Evolutionary conservation across 92 coral and sea anemone species (phyloP), one percentile per base, ranked within the genome.

Genomic region (Palythoa grandiflora): DNA sequence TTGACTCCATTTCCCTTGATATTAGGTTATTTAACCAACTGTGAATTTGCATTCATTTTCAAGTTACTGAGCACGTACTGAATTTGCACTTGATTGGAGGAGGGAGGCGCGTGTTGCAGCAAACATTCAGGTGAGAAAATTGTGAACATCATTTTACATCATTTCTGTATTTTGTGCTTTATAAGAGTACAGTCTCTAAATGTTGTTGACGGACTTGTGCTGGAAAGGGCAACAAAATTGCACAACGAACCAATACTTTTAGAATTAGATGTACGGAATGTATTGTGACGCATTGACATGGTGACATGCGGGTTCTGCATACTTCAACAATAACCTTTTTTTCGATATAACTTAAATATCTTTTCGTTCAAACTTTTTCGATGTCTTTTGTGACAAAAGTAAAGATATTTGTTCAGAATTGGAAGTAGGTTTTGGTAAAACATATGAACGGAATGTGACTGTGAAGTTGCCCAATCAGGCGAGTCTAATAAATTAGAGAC

Each of bases 371-470:
- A 44, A 5, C 7, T 44, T 44, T 44, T 1, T 44, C 50, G 3
- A 35, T 14, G n/a, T 70, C 7, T 37, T 68, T 21, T 68, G 73
- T 68, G 6, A 20, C 21, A 6, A 37, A 2, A 68, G 75, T 70
- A 13, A 70, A 70, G 16, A 36, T 28, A 2, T 38, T 35, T 70
- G 48, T 70, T 38, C 8, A 70, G 68, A n/a, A 28, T 28, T 28
- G 28, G 5, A 52, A 65, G 28, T 12, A 15, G 21, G 14, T 35
- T 5, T 21, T 17, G 83, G 35, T 6, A 47, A 17, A 53, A 38
- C n/a, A 28, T n/a, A 54, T 77, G 83, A 77, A 54, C 10, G 50
- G 83, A 54, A 77, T 77, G 83, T 36, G 15, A 70, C n/a, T 16
- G 19, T 14, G 21, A 14, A 14, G 3, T 9, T 35, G 21, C 66